Conservation (phyloP, 2,113 vertebrate species). For the Craseonycteris thonglongyai region DNA sequence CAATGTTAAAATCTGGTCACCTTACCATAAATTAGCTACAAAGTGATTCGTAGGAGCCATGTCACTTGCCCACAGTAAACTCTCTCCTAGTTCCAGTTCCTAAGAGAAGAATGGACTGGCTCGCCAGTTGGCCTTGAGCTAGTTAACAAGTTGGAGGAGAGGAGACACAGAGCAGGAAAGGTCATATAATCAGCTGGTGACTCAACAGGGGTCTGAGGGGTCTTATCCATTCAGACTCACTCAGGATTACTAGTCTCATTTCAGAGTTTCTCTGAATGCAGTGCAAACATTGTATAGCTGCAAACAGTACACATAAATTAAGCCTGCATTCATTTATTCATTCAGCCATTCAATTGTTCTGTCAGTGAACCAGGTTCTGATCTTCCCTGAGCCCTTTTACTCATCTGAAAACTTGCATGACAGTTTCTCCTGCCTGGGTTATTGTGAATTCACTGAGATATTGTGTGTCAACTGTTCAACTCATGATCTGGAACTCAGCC, state of each 20-base stretch:
- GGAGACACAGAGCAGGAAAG: background rate
- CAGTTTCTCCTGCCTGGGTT: background rate
- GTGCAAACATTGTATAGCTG: background rate
- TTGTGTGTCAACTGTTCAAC: too few relatives aligned
- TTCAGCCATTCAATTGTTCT: background rate
- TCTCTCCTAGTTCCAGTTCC: background rate
- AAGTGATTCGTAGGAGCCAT: background rate
- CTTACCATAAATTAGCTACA: background rate
- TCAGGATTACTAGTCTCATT: background rate
- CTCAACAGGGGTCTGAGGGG: background rate
- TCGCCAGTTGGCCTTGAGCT: background rate
- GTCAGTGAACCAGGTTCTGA: background rate
- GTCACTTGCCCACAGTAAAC: rapidly evolving
- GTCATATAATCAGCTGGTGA: background rate
- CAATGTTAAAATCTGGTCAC: too few relatives aligned
- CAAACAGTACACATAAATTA: background rate
- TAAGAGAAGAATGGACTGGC: background rate
- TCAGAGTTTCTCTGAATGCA: background rate
- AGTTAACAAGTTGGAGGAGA: background rate
- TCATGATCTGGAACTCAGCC: background rate
- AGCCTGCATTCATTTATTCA: background rate
- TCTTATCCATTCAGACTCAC: background rate
- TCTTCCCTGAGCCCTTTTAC: background rate
- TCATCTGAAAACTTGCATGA: background rate
- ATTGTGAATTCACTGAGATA: background rate